Percentiles rank a stretch among this genome's conserved stretches.
Evolutionary conservation across 2,888 invertebrate species (phyloP).

Genomic region (Cephus pulcher): DNA sequence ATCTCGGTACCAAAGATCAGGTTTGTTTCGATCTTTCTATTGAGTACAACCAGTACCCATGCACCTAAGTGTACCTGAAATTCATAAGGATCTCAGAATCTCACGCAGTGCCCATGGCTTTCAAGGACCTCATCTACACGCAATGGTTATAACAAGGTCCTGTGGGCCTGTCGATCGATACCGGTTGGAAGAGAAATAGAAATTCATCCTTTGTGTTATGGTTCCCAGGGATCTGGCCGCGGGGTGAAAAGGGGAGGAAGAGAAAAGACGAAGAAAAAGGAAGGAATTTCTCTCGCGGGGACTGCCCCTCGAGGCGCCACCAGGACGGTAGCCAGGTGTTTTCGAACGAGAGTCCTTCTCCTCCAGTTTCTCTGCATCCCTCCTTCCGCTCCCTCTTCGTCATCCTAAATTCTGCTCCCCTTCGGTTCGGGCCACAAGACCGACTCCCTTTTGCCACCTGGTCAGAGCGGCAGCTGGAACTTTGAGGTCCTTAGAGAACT

Average conservation of each 20-base stretch:
- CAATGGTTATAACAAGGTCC: constrained; percentile 67
- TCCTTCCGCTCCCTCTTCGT: constrained; percentile 4
- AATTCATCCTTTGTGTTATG: constrained; percentile 15
- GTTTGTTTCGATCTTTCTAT: not conserved
- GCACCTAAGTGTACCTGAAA: not conserved
- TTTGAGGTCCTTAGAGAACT: constrained; percentile 26
- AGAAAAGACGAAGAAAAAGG: constrained; percentile 38
- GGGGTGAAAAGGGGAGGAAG: constrained; percentile 41
- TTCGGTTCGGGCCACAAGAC: constrained; percentile 6
- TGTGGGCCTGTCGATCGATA: constrained; percentile 40
- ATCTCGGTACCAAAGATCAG: not conserved
- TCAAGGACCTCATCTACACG: constrained; percentile 76
- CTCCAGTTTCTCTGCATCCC: constrained; percentile 4
- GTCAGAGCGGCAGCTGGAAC: constrained; percentile 46
- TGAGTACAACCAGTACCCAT: not conserved
- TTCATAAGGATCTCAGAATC: constrained; percentile 54
- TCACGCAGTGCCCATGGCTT: constrained; percentile 80
- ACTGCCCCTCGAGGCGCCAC: constrained; percentile 46
- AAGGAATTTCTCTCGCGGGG: constrained; percentile 35
- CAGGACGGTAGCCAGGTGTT: constrained; percentile 56
- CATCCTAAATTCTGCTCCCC: not conserved
- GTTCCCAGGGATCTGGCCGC: constrained; percentile 47
- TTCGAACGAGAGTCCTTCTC: constrained; percentile 18
- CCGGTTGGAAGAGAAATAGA: constrained; percentile 6
- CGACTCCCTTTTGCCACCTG: constrained; percentile 45